These are phyloP conservation scores for Camptogramma bilineatum DNA, from an alignment of 2,888 invertebrate genomes.

Conservation along the genomic window DNA sequence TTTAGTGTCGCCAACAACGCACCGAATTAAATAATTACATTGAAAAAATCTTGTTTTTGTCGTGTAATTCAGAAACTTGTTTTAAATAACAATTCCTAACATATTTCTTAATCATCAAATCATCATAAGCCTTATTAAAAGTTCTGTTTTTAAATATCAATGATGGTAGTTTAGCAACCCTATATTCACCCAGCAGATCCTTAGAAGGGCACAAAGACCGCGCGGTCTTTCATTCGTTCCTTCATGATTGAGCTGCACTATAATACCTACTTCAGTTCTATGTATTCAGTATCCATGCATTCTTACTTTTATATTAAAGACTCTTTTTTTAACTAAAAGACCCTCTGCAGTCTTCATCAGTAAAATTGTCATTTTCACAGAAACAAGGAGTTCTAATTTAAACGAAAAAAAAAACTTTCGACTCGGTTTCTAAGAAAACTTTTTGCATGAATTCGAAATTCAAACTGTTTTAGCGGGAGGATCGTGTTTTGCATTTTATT, in stretches of 20 bases:
- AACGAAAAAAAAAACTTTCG: neutral
- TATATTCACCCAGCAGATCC: slow-evolving; percentile 40
- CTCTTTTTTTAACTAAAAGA: neutral
- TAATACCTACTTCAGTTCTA: slow-evolving; percentile 21
- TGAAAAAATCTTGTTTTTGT: no score
- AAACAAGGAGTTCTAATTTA: neutral
- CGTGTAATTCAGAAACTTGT: no score
- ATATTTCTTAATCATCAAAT: no score
- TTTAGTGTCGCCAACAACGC: no score
- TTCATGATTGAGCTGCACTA: slow-evolving; percentile 45
- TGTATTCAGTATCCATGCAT: no score
- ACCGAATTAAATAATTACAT: no score
- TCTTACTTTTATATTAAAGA: neutral
- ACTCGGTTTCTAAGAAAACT: neutral
- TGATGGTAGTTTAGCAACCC: slow-evolving; percentile 30
- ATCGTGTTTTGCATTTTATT: no score
- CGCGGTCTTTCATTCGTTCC: slow-evolving; percentile 49
- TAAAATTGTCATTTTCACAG: neutral
- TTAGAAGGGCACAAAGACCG: slow-evolving; percentile 47
- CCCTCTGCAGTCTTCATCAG: neutral
- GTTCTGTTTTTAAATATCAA: no score
- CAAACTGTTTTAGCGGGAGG: no score
- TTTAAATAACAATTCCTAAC: no score
- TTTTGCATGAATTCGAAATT: no score
- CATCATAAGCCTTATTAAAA: no score